phyloP scores from a whole-genome alignment of 1,140 invertebrate genomes.

The Neomicropteryx cornuta region DNA sequence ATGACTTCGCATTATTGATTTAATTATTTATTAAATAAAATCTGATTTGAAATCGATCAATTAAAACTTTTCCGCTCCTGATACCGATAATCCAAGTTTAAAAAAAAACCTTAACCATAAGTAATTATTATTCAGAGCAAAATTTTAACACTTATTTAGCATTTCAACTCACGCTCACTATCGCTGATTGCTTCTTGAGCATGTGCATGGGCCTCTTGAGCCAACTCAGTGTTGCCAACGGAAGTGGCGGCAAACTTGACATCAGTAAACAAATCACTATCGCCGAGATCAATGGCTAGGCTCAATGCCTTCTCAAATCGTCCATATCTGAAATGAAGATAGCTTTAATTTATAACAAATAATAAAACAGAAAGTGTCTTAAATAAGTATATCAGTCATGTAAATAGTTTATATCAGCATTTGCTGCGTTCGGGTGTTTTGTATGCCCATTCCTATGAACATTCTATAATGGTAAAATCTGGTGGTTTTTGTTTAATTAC shows the following conservation, averaged over 20 bases:
- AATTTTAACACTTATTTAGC: too few relatives aligned
- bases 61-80: too few relatives aligned
- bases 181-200: constrained; percentile 42
- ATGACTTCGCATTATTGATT: too few relatives aligned
- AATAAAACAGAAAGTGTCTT: constrained; percentile 1
- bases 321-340: constrained; percentile 48
- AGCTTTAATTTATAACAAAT: constrained; percentile 11
- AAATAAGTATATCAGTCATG: not conserved
- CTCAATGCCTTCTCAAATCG: constrained; percentile 78
- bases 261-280: constrained; percentile 76
- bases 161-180: too few relatives aligned
- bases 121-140: too few relatives aligned
- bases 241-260: constrained; percentile 66
- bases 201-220: constrained; percentile 61
- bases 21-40: too few relatives aligned
- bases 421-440: not conserved
- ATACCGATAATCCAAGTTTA: too few relatives aligned
- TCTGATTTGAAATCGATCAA: too few relatives aligned
- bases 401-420: not conserved
- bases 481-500: not conserved
- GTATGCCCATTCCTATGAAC: not conserved
- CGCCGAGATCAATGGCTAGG: constrained; percentile 71
- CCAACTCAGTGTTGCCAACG: constrained; percentile 56
- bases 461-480: not conserved
- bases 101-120: too few relatives aligned